phyloP scores from a whole-genome alignment of 2,797 vertebrate species.

The Mareca strepera region DNA sequence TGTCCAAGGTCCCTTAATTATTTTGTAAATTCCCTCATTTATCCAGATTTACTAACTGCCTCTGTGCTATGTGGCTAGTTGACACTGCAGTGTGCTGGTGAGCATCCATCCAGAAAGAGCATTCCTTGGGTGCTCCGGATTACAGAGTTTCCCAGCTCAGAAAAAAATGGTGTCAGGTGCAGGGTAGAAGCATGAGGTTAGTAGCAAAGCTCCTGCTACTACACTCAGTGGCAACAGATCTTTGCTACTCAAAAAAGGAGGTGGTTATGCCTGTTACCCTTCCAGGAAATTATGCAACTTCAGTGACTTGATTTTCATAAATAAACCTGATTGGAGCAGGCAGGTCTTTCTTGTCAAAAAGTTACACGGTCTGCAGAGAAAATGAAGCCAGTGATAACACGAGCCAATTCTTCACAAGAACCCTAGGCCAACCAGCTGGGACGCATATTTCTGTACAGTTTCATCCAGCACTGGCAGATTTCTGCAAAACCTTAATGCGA shows the following conservation, averaged over 20 bases:
- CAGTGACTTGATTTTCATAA: not conserved
- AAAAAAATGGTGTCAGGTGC: fast-evolving
- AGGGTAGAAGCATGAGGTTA: fast-evolving
- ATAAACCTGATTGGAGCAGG: not conserved
- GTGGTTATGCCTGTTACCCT: not conserved
- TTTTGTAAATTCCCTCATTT: not conserved
- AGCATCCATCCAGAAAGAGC: fast-evolving
- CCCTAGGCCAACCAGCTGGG: slow-evolving; percentile 12
- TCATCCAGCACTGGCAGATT: not conserved
- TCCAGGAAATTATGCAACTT: not conserved
- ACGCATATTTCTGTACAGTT: not conserved
- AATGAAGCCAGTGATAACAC: not conserved
- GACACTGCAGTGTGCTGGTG: not conserved
- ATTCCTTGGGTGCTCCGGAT: not conserved
- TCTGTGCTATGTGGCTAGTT: not conserved
- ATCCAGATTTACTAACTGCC: not conserved
- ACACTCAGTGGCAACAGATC: not conserved
- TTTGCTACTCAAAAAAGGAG: not conserved
- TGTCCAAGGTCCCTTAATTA: not conserved
- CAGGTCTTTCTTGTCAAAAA: not conserved
- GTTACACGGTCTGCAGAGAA: not conserved
- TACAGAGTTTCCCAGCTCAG: not conserved
- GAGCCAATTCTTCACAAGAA: not conserved
- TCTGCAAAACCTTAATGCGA: not conserved
- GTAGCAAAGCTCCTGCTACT: not conserved